phyloP scores from a whole-genome alignment of 2,888 invertebrate species.

The Synanthedon andrenaeformis region DNA sequence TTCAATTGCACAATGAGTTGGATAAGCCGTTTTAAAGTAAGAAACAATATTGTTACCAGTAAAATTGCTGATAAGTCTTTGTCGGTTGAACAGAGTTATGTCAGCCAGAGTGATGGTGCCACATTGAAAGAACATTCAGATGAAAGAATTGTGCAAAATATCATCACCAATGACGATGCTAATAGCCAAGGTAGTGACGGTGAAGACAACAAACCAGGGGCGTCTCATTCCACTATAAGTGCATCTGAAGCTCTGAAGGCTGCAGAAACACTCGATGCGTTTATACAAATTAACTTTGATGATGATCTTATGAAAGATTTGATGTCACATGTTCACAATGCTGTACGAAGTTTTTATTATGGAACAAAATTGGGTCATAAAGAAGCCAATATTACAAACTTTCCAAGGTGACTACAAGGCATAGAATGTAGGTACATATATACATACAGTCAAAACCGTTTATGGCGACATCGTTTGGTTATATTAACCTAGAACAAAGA shows the following conservation, averaged over 20 bases:
- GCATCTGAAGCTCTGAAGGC: conserved; percentile 12
- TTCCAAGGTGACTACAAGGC: no score
- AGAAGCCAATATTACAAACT: not conserved
- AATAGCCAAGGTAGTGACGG: conserved; percentile 13
- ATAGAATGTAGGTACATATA: no score
- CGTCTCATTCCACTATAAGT: conserved; percentile 8
- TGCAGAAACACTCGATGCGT: conserved; percentile 11
- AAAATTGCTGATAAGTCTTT: conserved; percentile 14
- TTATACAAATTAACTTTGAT: conserved; percentile 13
- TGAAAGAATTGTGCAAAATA: conserved; percentile 16
- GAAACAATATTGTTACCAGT: conserved; percentile 12
- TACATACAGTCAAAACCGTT: no score
- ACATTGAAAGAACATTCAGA: conserved; percentile 14
- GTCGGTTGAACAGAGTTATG: conserved; percentile 9
- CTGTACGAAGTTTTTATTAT: conserved; percentile 12
- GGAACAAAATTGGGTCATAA: conserved; percentile 11
- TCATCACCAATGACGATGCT: conserved; percentile 11
- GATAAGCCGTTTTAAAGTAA: conserved; percentile 13
- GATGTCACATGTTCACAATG: conserved; percentile 14
- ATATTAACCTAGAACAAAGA: no score
- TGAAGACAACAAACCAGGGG: conserved; percentile 11
- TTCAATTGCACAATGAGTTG: conserved; percentile 13
- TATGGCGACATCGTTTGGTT: no score
- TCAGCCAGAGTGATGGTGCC: conserved; percentile 11
- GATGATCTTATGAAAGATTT: conserved; percentile 13